Evolutionary conservation across 2,113 vertebrate genomes (phyloP).

Genomic region (Tupaia chinensis): DNA sequence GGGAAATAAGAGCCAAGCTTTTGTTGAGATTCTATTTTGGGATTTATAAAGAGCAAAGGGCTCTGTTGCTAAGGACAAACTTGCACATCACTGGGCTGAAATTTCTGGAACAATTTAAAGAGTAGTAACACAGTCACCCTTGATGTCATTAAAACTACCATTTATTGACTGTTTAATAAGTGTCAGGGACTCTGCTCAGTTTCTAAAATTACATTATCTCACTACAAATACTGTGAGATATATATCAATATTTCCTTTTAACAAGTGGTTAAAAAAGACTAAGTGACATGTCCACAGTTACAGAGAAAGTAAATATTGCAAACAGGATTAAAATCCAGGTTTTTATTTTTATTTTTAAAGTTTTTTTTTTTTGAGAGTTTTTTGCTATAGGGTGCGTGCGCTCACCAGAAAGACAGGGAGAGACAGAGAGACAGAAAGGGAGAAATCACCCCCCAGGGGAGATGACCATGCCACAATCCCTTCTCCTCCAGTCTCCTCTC

Average conservation of each 20-base stretch:
- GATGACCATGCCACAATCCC: no score
- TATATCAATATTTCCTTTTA: not conserved
- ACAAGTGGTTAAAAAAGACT: not conserved
- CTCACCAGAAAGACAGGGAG: no score
- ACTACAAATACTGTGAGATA: not conserved
- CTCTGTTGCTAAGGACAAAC: not conserved
- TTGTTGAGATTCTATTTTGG: not conserved
- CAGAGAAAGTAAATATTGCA: not conserved
- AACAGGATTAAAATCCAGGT: not conserved
- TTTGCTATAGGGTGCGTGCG: no score
- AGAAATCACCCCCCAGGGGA: no score
- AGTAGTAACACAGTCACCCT: not conserved
- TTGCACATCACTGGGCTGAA: not conserved
- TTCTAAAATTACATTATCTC: not conserved
- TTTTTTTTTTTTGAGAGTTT: no score
- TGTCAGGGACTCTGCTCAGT: not conserved
- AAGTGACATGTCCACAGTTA: not conserved
- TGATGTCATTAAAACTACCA: not conserved
- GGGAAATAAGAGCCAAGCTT: not conserved
- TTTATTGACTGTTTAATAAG: not conserved
- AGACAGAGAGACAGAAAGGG: no score
- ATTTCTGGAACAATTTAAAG: not conserved
- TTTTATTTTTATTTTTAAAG: not conserved
- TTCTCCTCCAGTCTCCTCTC: no score
- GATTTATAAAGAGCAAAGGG: not conserved